Base-by-base conservation (phyloP, 2,888 invertebrate genomes). In the Calameuta filiformis region DNA sequence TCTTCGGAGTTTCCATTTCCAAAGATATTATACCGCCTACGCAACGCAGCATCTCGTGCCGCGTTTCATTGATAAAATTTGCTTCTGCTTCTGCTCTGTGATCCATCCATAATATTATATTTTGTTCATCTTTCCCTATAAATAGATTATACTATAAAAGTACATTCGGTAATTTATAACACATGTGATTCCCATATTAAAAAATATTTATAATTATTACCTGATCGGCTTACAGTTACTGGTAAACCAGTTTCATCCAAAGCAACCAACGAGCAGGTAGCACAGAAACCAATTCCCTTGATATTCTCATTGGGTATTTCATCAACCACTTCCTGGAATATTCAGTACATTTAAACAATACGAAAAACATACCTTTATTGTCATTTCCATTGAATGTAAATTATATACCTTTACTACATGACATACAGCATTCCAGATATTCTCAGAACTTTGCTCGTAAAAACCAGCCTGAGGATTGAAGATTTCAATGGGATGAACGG, bases 1-100 rank as follows among this genome's bases (percentile, higher is more conserved):
- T 91, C 92, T 99, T 99, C 0, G 99, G 98, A 79, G 96, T 95
- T 93, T 99, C 95, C 98, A 99, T 99, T 93, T 99, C 99, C n/a
- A 97, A 93, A 0, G 98, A 98, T 11, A 99, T 96, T 92, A 95
- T 96, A 0, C 98, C 98, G 1, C 99, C 99, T 3, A 98, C 97
- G 92, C 95, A 97, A 85, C 95, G 94, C 0, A 99, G 93, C 31
- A 97, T 94, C 3, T 94, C 92, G 92, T 98, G 97, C 12, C 94
- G 92, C 0, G 94, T 94, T 74, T 93, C 92, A 89, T 98, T 98
- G 69, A 99, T 98, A 56, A 93, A 92, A 75, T 95, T 94, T 0
- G 98, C 96, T 93, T 99, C 97, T 73, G 93, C 92, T 35, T 94
- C 93, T 0, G 98, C 98, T 87, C 98, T 93, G 89, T 98, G 98